These are phyloP conservation scores for Decapterus maruadsi DNA, from an alignment of 2,797 vertebrate genomes.

Conservation along the genomic window DNA sequence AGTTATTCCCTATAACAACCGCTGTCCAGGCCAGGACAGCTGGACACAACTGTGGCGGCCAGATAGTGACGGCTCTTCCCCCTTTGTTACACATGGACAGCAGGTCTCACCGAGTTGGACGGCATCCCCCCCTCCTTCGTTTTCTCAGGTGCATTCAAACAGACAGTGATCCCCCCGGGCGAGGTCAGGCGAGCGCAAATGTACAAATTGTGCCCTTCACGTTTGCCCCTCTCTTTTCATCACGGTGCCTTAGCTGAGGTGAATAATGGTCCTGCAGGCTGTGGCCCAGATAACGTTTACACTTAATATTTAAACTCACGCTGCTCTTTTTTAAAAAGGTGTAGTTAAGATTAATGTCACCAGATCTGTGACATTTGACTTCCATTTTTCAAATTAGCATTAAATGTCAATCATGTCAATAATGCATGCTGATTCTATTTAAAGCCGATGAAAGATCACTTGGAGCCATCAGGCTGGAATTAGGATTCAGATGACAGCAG, in stretches of 20 bases:
- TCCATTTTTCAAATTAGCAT: conserved; percentile 40
- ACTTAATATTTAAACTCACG: conserved; percentile 24
- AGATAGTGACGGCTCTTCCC: conserved; percentile 40
- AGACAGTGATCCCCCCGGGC: conserved; percentile 26
- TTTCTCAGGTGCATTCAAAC: conserved; percentile 50
- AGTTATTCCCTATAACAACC: conserved; percentile 21
- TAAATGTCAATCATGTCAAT: conserved; percentile 60
- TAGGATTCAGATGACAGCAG: conserved; percentile 53
- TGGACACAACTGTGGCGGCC: conserved; percentile 36
- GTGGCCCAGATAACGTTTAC: conserved; percentile 31
- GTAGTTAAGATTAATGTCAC: conserved; percentile 43
- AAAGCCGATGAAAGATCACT: conserved; percentile 42
- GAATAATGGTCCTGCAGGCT: not conserved
- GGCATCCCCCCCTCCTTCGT: not conserved
- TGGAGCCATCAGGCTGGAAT: conserved; percentile 25
- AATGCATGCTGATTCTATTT: conserved; percentile 27
- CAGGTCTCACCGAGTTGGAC: conserved; percentile 38
- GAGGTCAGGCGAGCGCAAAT: conserved; percentile 9
- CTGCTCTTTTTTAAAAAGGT: conserved; percentile 15
- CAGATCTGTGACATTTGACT: conserved; percentile 55
- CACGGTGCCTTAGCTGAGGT: not conserved
- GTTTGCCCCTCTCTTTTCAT: conserved; percentile 16
- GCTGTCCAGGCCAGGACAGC: conserved; percentile 9
- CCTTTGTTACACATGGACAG: conserved; percentile 34
- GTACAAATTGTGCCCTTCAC: conserved; percentile 38